phyloP scores from a whole-genome alignment of 2,797 vertebrate genomes.

The Hypotaenidia philippensis region DNA sequence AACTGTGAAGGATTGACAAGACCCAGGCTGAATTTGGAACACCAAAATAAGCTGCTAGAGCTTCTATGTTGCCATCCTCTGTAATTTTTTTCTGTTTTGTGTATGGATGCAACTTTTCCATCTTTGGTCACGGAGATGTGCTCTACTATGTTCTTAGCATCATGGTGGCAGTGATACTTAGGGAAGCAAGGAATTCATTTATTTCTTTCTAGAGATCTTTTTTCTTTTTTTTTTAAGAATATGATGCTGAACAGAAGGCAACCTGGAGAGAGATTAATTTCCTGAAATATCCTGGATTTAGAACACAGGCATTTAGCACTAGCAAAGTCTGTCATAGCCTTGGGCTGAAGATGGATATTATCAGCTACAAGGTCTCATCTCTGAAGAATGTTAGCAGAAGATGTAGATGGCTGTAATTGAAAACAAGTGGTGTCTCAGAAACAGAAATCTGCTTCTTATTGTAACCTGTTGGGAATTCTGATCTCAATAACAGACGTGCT shows the following conservation, averaged over 20 bases:
- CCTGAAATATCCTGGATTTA: slow-evolving; percentile 29
- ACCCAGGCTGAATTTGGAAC: neutral
- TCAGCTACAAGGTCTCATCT: slow-evolving; percentile 31
- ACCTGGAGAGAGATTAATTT: neutral
- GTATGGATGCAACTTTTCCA: neutral
- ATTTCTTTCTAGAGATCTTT: neutral
- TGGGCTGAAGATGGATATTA: slow-evolving; percentile 3
- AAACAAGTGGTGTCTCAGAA: slow-evolving; percentile 33
- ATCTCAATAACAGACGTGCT: neutral
- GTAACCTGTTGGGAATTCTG: slow-evolving; percentile 27
- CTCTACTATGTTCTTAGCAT: neutral
- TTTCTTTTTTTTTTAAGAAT: neutral
- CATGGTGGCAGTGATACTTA: neutral
- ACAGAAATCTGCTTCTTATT: slow-evolving; percentile 32
- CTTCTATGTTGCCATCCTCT: neutral
- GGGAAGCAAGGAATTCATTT: neutral
- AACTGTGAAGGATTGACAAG: neutral
- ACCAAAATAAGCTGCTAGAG: neutral
- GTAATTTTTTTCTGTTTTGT: neutral
- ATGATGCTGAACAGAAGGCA: neutral
- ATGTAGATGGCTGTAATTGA: slow-evolving; percentile 39
- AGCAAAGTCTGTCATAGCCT: neutral
- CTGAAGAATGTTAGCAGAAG: slow-evolving; percentile 42
- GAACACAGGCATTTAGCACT: neutral
- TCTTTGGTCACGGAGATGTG: neutral